A percentile compares a stretch with the other conserved stretches of the same genome.
Evolutionary conservation across 2,797 vertebrate species (phyloP).

Genomic region (Netta rufina): DNA sequence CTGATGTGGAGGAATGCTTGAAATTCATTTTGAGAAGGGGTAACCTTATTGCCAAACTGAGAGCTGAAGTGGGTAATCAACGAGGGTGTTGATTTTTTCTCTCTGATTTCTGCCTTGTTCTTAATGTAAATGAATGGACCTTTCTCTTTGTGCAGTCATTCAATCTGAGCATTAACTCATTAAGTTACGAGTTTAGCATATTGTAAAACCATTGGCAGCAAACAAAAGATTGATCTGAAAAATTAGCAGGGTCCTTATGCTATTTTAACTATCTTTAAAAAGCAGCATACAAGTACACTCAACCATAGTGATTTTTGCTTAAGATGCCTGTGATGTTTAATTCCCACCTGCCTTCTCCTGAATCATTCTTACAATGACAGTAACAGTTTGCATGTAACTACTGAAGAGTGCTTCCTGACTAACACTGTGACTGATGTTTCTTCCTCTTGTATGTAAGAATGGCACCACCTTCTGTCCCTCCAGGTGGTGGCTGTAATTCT

Average conservation of each 20-base stretch:
- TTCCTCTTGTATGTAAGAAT: slow-evolving; percentile 84
- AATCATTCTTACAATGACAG: background rate
- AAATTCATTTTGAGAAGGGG: background rate
- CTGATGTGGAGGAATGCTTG: background rate
- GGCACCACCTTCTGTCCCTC: slow-evolving; percentile 85
- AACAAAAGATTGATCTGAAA: background rate
- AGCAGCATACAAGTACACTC: background rate
- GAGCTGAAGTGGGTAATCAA: background rate
- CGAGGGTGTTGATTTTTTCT: background rate
- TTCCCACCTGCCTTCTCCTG: background rate
- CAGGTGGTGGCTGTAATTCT: slow-evolving; percentile 88
- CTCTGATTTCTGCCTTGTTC: background rate
- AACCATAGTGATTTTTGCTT: background rate
- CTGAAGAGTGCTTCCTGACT: background rate
- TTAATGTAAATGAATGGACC: background rate
- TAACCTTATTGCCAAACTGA: background rate
- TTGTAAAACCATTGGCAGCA: background rate
- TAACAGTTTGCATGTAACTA: background rate
- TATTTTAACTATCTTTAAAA: background rate
- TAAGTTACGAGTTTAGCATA: background rate
- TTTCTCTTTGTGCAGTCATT: background rate
- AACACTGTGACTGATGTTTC: background rate
- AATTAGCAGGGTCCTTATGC: background rate
- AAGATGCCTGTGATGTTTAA: background rate
- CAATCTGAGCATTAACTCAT: background rate